Evolutionary conservation across 2,888 invertebrate genomes (phyloP).

Genomic region (Metellina segmentata): DNA sequence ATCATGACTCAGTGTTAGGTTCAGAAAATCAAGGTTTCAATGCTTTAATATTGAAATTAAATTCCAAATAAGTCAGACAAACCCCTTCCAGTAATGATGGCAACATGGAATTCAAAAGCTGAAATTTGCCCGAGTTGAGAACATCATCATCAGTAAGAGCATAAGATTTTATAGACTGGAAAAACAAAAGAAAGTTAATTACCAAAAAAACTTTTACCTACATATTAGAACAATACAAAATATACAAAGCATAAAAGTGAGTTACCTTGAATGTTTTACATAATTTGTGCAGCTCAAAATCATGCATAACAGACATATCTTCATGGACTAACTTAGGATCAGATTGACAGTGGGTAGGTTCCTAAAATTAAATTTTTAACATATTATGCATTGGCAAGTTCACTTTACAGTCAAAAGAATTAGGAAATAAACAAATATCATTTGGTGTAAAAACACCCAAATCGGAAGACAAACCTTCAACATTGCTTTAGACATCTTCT

Average conservation of each 20-base stretch:
- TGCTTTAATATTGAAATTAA: no score
- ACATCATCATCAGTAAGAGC: constrained; percentile 84
- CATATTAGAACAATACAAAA: background rate
- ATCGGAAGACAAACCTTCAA: constrained; percentile 54
- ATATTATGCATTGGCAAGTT: background rate
- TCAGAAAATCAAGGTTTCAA: no score
- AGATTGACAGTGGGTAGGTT: constrained; percentile 81
- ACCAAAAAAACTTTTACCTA: background rate
- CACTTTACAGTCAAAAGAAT: no score
- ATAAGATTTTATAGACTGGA: constrained; percentile 75
- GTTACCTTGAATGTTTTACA: constrained; percentile 86
- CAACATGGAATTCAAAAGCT: constrained; percentile 88
- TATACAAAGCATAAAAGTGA: background rate
- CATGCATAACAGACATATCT: constrained; percentile 92
- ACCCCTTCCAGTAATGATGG: constrained; percentile 85
- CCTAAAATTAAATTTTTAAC: constrained; percentile 78
- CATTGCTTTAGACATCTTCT: constrained; percentile 87
- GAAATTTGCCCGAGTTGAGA: constrained; percentile 92
- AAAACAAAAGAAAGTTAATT: background rate
- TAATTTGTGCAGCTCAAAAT: constrained; percentile 93
- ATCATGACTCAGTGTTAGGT: no score
- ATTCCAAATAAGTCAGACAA: background rate
- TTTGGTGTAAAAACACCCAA: background rate
- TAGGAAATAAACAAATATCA: background rate
- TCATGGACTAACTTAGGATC: constrained; percentile 86